These are phyloP conservation scores for Epistrophe eligans DNA, from an alignment of 2,888 invertebrate genomes.

Conservation along the genomic window DNA sequence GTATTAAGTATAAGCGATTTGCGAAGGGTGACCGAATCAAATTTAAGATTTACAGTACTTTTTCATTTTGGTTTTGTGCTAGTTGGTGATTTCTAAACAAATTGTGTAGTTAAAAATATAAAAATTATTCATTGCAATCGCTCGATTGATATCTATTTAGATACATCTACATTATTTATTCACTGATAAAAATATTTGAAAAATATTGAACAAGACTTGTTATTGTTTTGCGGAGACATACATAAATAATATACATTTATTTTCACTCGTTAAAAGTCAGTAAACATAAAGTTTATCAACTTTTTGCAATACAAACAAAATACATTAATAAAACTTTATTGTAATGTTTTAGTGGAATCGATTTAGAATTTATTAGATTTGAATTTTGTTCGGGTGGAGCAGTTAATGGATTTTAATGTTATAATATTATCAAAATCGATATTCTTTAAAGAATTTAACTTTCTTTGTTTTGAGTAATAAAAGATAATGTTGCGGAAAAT, in stretches of 20 bases:
- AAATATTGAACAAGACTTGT: neutral
- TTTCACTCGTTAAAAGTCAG: neutral
- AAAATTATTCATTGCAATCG: neutral
- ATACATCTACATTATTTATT: neutral
- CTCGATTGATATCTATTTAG: neutral
- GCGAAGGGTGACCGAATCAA: constrained; percentile 37
- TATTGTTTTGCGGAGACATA: neutral
- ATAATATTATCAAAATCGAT: neutral
- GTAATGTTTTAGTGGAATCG: neutral
- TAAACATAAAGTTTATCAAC: constrained; percentile 8
- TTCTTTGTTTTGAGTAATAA: too few species aligned
- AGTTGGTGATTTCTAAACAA: neutral
- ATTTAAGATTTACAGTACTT: neutral
- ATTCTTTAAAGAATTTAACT: neutral
- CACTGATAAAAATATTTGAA: neutral
- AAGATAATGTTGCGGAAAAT: too few species aligned
- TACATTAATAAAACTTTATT: neutral
- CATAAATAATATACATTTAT: neutral
- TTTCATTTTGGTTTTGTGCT: neutral
- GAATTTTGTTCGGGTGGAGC: neutral
- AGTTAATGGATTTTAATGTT: neutral
- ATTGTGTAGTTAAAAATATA: constrained; percentile 11
- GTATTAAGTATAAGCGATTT: constrained; percentile 11
- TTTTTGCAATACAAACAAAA: neutral
- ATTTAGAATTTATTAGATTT: neutral